These are phyloP conservation scores for Platerodrilus igneus DNA, from an alignment of 2,888 invertebrate genomes.

Conservation along the genomic window DNA sequence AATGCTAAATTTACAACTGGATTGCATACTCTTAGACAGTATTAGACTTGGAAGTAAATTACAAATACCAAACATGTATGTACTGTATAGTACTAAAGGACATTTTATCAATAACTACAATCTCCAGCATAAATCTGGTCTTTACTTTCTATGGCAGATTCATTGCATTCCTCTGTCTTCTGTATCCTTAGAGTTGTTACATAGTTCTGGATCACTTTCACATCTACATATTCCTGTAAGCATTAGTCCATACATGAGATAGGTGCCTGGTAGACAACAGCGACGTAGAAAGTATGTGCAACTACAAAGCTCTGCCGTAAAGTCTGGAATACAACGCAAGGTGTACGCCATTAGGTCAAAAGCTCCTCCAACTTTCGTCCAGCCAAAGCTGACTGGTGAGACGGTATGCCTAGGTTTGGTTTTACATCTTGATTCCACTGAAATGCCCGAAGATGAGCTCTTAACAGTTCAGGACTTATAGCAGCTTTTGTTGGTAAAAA, in stretches of 20 bases:
- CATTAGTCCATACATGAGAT: background rate
- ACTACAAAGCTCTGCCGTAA: slow-evolving; percentile 5
- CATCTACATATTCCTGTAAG: no score
- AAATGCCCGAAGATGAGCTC: no score
- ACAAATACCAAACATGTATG: no score
- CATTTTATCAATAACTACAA: no score
- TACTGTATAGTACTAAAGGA: no score
- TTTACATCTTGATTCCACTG: no score
- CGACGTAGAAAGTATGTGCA: slow-evolving; percentile 3
- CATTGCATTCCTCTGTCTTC: background rate
- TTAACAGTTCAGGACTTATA: slow-evolving; percentile 1
- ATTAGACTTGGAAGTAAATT: no score
- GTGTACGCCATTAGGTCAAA: slow-evolving; percentile 4
- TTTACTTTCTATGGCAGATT: no score
- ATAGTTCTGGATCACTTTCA: slow-evolving; percentile 4
- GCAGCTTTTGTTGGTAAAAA: slow-evolving; percentile 1
- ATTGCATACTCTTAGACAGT: no score
- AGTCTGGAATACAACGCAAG: slow-evolving; percentile 4
- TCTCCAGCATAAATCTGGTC: no score
- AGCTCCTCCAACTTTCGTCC: background rate
- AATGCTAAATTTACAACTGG: no score
- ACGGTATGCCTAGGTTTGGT: slow-evolving; percentile 3
- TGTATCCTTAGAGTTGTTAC: slow-evolving; percentile 3
- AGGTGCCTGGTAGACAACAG: background rate
- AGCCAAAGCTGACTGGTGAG: no score